Evolutionary conservation across 2,797 vertebrate genomes (phyloP).

Genomic region (Danionella dracula): DNA sequence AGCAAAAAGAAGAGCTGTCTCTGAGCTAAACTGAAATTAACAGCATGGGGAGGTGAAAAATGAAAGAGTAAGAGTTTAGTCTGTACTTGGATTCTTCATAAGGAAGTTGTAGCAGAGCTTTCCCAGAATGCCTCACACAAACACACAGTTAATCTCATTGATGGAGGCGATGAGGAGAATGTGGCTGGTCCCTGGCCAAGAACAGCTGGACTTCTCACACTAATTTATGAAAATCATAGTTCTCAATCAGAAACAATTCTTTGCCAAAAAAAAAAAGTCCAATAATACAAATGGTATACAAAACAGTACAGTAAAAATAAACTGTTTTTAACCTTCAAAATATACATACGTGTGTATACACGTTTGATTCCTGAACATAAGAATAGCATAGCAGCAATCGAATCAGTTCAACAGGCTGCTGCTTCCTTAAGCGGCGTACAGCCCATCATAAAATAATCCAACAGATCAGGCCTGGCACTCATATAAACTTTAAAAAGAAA

Average conservation of each 20-base stretch:
- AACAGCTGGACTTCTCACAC: not conserved
- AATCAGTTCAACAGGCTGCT: not conserved
- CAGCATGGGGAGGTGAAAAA: no score
- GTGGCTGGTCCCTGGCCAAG: constrained; percentile 28
- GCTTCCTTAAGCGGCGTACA: not conserved
- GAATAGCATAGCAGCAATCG: not conserved
- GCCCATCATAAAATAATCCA: not conserved
- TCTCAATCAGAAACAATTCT: no score
- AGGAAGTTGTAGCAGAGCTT: constrained; percentile 1
- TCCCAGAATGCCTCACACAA: constrained; percentile 24
- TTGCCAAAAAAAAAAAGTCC: no score
- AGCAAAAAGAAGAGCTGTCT: no score
- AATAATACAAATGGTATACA: no score
- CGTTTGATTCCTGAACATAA: not conserved
- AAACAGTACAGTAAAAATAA: no score
- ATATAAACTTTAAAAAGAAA: constrained; percentile 10
- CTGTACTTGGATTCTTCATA: constrained; percentile 11
- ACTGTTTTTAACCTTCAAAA: no score
- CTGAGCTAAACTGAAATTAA: no score
- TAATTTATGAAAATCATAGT: no score
- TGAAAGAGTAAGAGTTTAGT: no score
- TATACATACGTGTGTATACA: no score
- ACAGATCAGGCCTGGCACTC: not conserved
- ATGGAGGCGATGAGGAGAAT: constrained; percentile 28
- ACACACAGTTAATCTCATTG: constrained; percentile 27